Conservation (phyloP, 1,140 invertebrate species). For the Calliphora vicina region DNA sequence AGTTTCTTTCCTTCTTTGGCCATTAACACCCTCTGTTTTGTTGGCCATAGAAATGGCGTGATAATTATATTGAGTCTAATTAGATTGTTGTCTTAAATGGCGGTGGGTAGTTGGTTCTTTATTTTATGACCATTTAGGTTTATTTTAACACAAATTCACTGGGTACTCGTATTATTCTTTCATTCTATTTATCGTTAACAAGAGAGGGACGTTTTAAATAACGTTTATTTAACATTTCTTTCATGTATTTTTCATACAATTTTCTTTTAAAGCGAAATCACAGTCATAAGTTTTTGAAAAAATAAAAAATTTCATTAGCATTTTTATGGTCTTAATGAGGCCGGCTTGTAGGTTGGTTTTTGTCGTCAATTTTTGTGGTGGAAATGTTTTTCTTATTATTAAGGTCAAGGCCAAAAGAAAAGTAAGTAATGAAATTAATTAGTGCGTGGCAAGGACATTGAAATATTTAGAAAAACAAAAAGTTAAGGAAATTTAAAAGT, state of each 20-base stretch:
- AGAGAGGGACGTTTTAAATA: not conserved
- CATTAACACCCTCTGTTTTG: not conserved
- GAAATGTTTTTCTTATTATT: not conserved
- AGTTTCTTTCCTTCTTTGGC: not conserved
- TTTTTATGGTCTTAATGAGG: slow-evolving; percentile 10
- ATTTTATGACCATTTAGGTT: slow-evolving; percentile 8
- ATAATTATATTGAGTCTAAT: slow-evolving; percentile 11
- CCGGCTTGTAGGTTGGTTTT: not conserved
- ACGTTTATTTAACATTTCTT: not conserved
- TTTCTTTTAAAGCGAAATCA: not conserved
- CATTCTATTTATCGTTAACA: not conserved
- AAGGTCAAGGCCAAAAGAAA: slow-evolving; percentile 1
- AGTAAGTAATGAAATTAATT: not conserved
- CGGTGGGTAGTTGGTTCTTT: not conserved
- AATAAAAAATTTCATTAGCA: slow-evolving; percentile 26
- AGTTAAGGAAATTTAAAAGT: not conserved
- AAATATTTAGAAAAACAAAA: not conserved
- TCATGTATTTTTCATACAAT: not conserved
- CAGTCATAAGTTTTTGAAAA: slow-evolving; percentile 14
- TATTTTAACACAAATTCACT: not conserved
- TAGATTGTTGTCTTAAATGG: slow-evolving; percentile 11
- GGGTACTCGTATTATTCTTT: not conserved
- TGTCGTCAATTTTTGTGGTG: not conserved
- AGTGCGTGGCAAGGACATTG: not conserved
- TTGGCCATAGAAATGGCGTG: not conserved